Evolutionary conservation across 2,797 vertebrate species (phyloP).

Genomic region (Acomys russatus): DNA sequence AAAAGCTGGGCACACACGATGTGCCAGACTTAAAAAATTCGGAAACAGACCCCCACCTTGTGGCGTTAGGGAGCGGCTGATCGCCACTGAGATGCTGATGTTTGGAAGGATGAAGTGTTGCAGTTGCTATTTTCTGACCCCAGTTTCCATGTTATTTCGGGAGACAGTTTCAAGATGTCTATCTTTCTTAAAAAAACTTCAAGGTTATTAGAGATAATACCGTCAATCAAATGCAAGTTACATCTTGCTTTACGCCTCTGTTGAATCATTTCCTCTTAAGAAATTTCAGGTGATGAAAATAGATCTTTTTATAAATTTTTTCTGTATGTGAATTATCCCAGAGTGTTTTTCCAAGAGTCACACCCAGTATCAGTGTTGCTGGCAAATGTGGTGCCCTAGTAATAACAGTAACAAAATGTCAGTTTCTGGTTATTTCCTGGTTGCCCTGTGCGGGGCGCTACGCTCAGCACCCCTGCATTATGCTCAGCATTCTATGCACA

Average conservation of each 20-base stretch:
- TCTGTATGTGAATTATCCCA: background rate
- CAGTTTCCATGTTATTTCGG: background rate
- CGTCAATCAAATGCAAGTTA: background rate
- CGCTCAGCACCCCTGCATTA: background rate
- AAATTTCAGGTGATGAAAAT: background rate
- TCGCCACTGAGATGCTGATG: background rate
- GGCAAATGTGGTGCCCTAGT: background rate
- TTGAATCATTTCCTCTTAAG: slow-evolving; percentile 40
- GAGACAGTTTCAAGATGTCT: background rate
- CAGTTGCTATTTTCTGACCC: slow-evolving; percentile 13
- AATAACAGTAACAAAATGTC: background rate
- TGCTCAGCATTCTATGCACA: background rate
- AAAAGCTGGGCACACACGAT: background rate
- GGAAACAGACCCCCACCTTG: background rate
- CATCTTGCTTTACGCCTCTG: background rate
- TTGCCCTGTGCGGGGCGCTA: background rate
- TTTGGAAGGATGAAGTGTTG: background rate
- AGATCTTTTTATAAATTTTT: background rate
- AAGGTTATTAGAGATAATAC: background rate
- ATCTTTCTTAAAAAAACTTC: slow-evolving; percentile 1
- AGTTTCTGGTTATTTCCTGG: background rate
- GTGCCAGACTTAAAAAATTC: background rate
- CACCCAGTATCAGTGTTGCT: slow-evolving; percentile 21
- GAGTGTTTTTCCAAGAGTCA: background rate
- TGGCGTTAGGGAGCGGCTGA: background rate